These are phyloP conservation scores for Elegia similella DNA, from an alignment of 2,888 invertebrate species.

Conservation along the genomic window DNA sequence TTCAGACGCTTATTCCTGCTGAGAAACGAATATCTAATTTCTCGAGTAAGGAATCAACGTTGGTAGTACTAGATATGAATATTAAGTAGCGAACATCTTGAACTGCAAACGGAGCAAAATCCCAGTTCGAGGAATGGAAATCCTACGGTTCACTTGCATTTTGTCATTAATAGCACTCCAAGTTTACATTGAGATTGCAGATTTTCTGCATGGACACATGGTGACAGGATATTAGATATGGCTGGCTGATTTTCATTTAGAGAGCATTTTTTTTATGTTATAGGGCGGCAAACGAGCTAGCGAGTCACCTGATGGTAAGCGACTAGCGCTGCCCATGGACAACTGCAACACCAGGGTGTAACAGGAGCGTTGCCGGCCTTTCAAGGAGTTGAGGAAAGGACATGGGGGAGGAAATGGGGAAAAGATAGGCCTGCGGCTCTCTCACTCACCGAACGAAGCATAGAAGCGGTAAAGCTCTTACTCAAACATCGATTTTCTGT, in stretches of 20 bases:
- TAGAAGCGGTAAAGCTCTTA: too few relatives aligned
- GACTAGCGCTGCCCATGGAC: too few relatives aligned
- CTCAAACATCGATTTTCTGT: too few relatives aligned
- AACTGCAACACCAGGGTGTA: too few relatives aligned
- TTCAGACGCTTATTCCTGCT: conserved; percentile 45
- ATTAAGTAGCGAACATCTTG: conserved; percentile 67
- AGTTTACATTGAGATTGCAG: conserved; percentile 43
- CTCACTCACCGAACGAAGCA: too few relatives aligned
- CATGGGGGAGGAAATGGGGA: too few relatives aligned
- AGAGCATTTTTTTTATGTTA: too few relatives aligned
- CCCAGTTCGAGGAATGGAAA: conserved; percentile 65
- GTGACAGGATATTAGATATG: conserved; percentile 27
- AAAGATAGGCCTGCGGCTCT: too few relatives aligned
- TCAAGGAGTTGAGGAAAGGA: too few relatives aligned
- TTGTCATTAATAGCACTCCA: conserved; percentile 67
- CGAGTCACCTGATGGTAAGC: too few relatives aligned
- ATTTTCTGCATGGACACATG: conserved; percentile 19
- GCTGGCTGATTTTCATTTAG: not conserved
- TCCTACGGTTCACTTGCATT: conserved; percentile 61
- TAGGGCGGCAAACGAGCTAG: too few relatives aligned
- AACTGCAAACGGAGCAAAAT: conserved; percentile 64
- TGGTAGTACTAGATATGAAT: conserved; percentile 60
- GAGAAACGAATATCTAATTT: conserved; percentile 63
- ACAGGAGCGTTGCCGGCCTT: too few relatives aligned
- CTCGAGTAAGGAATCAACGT: conserved; percentile 57